phyloP scores from a whole-genome alignment of 2,113 vertebrate genomes.

The Rhinoderma darwinii region DNA sequence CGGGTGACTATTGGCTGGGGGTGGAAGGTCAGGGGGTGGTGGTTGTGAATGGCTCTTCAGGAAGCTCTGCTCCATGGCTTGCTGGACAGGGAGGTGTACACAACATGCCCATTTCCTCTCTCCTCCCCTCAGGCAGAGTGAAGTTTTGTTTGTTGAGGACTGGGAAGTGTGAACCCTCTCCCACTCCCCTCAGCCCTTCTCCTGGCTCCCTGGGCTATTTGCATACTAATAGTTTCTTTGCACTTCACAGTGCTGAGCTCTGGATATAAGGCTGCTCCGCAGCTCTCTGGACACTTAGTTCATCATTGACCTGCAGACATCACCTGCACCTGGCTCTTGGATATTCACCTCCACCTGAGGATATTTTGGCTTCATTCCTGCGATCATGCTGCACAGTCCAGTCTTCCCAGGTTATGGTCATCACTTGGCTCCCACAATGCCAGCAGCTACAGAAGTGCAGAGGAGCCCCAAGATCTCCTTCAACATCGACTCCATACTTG shows the following conservation, averaged over 20 bases:
- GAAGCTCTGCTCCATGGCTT: background rate
- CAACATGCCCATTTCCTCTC: conserved; percentile 18
- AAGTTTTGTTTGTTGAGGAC: conserved; percentile 31
- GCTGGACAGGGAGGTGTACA: background rate
- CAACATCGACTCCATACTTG: conserved; percentile 70
- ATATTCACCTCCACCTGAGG: background rate
- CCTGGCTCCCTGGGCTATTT: conserved; percentile 11
- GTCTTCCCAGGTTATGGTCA: background rate
- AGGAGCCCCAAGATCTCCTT: conserved; percentile 60
- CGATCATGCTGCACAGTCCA: background rate
- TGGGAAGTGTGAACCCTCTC: conserved; percentile 4
- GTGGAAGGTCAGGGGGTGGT: no score
- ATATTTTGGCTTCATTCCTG: background rate
- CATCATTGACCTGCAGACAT: background rate
- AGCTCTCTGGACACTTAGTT: background rate
- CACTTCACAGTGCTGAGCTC: conserved; percentile 18
- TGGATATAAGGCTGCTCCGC: conserved; percentile 14
- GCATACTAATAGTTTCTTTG: conserved; percentile 39
- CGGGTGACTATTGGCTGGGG: background rate
- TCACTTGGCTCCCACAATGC: background rate
- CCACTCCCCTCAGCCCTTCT: background rate
- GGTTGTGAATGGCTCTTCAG: no score
- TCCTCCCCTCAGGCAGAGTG: background rate
- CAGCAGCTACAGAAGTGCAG: background rate
- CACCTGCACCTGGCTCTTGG: background rate